Conservation (phyloP, 2,888 invertebrate genomes). For the Morinoia aosen region DNA sequence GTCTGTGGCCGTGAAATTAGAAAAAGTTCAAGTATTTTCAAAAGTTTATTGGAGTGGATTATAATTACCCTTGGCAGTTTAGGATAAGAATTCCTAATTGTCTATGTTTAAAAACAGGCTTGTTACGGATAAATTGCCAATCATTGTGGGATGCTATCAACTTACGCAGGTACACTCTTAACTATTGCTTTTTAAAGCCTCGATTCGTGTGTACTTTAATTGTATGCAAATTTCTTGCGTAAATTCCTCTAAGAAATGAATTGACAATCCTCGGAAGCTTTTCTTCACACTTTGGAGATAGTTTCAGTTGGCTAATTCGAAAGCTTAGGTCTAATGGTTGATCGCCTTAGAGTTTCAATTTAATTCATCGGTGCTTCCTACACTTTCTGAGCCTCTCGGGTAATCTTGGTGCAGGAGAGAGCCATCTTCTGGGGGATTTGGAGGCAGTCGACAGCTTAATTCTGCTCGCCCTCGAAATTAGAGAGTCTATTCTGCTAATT, state of each 20-base stretch:
- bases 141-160: too few species aligned
- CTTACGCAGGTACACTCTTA: too few species aligned
- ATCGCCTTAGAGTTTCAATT: not conserved
- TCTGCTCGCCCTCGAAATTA: not conserved
- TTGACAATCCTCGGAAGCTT: not conserved
- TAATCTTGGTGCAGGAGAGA: slow-evolving; percentile 2
- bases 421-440: not conserved
- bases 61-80: too few species aligned
- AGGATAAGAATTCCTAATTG: too few species aligned
- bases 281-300: not conserved
- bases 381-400: not conserved
- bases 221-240: not conserved
- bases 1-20: too few species aligned
- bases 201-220: not conserved
- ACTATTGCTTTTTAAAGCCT: not conserved
- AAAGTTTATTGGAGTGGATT: too few species aligned
- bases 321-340: not conserved
- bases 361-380: not conserved
- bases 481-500: not conserved
- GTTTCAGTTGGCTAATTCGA: not conserved
- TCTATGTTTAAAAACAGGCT: too few species aligned
- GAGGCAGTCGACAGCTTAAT: slow-evolving; percentile 5
- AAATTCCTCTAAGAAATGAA: not conserved
- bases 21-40: too few species aligned
- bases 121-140: too few species aligned